phyloP scores from a whole-genome alignment of 1,140 invertebrate species.

The Tribolium madens region DNA sequence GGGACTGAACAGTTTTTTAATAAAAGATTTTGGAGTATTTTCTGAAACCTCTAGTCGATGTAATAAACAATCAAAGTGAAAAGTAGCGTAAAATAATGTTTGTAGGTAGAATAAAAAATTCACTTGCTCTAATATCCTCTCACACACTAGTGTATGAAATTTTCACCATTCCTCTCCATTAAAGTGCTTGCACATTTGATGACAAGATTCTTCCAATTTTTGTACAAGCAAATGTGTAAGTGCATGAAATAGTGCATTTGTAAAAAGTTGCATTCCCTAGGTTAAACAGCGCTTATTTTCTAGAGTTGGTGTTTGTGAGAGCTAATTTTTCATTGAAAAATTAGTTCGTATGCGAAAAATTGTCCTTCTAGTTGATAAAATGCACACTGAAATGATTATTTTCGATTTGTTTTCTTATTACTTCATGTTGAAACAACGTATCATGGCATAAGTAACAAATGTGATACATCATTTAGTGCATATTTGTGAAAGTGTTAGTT shows the following conservation, averaged over 20 bases:
- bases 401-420: background rate
- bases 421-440: conserved; percentile 15
- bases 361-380: background rate
- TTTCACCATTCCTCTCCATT: background rate
- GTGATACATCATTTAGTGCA: conserved; percentile 33
- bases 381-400: background rate
- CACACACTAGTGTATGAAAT: background rate
- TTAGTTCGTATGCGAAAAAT: background rate
- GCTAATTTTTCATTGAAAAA: background rate
- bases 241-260: background rate
- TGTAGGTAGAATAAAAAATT: background rate
- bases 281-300: no score
- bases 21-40: background rate
- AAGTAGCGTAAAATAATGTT: background rate
- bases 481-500: conserved; percentile 40
- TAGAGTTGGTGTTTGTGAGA: background rate
- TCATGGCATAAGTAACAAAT: conserved; percentile 26
- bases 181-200: background rate
- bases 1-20: background rate
- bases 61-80: background rate
- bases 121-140: background rate
- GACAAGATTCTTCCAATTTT: background rate
- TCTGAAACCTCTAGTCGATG: background rate
- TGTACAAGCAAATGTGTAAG: background rate
- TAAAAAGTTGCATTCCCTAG: background rate